Conservation (phyloP, 2,797 vertebrate species). For the Megaceryle alcyon region DNA sequence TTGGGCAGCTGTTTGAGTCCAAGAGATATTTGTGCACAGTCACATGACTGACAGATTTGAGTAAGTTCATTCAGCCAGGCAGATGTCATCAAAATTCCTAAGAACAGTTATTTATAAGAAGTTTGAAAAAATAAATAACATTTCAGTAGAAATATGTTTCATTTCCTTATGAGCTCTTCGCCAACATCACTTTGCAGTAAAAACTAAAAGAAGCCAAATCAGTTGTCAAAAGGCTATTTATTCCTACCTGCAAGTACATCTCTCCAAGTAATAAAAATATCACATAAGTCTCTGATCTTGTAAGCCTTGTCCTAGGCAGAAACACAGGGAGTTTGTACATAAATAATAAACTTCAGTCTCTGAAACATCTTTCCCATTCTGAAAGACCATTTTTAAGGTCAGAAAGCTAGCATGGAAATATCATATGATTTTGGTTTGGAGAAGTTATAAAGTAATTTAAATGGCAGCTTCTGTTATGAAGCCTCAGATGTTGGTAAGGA, state of each 20-base stretch:
- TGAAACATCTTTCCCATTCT: background rate
- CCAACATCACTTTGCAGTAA: background rate
- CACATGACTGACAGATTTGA: background rate
- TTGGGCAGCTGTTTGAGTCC: background rate
- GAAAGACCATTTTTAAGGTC: background rate
- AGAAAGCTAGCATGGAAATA: background rate
- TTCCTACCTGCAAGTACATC: background rate
- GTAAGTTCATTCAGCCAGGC: background rate
- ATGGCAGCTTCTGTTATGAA: background rate
- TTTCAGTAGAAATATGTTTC: background rate
- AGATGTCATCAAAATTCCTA: background rate
- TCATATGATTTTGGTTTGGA: background rate
- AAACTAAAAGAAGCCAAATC: background rate
- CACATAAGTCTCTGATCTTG: background rate
- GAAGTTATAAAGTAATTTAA: background rate
- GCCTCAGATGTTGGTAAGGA: background rate
- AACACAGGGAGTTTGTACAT: background rate
- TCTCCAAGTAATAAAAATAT: slow-evolving; percentile 3
- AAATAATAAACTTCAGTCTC: background rate
- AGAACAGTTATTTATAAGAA: background rate
- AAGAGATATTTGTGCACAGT: background rate
- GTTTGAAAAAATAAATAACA: background rate
- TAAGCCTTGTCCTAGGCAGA: background rate
- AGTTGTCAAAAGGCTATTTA: background rate
- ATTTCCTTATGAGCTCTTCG: background rate